Conservation (phyloP, 2,797 vertebrate genomes). For the Acomys russatus region DNA sequence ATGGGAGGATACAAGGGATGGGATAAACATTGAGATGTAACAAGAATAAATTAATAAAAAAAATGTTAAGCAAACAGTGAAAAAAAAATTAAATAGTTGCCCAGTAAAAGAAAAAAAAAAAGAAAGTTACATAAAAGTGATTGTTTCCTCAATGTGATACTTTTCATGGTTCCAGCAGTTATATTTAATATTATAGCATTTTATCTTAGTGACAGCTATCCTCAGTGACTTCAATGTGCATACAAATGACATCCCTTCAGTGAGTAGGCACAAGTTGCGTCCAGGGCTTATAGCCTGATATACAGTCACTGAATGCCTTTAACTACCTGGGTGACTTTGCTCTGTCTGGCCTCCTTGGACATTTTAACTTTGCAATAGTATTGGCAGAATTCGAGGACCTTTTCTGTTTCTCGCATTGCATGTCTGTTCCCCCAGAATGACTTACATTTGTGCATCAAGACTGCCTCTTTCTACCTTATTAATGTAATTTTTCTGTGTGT, state of each 20-base stretch:
- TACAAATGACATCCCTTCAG: neutral
- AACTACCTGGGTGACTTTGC: neutral
- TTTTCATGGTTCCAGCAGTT: neutral
- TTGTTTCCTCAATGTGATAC: neutral
- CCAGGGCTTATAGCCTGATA: neutral
- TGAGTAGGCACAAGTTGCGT: neutral
- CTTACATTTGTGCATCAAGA: neutral
- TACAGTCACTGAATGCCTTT: neutral
- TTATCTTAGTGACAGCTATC: neutral
- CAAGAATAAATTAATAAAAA: no score
- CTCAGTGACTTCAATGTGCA: neutral
- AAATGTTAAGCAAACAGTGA: no score
- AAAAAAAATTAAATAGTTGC: no score
- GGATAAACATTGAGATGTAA: no score
- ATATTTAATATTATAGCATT: neutral
- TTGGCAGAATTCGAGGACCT: neutral
- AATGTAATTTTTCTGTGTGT: neutral
- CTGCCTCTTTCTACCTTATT: neutral
- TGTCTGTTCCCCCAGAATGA: neutral
- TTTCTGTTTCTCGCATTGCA: neutral
- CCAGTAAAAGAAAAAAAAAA: no score
- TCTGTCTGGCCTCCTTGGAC: neutral
- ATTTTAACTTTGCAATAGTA: neutral
- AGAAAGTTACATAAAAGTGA: neutral
- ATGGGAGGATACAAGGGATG: no score